Evolutionary conservation across 1,140 invertebrate species (phyloP).

Genomic region (Calosoma granatense): DNA sequence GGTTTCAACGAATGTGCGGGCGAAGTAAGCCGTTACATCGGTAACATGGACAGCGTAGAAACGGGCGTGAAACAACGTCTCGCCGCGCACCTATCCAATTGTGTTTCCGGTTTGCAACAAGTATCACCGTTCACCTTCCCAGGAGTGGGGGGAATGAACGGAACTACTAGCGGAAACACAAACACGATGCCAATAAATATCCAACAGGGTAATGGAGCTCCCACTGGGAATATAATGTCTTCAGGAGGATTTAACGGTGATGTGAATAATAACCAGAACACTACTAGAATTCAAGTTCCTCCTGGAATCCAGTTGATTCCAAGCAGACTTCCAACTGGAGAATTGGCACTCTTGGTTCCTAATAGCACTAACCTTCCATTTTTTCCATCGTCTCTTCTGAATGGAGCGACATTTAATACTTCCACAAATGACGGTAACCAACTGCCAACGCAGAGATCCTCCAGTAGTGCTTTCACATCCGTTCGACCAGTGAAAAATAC

Average conservation of each 20-base stretch:
- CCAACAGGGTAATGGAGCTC: constrained; percentile 3
- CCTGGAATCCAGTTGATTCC: constrained; percentile 52
- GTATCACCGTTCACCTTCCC: constrained; percentile 23
- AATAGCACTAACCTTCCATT: constrained; percentile 28
- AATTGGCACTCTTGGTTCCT: constrained; percentile 51
- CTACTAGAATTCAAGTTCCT: constrained; percentile 28
- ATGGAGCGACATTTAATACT: neutral
- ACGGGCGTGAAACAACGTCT: constrained; percentile 58
- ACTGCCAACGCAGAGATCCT: constrained; percentile 13
- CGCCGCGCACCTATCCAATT: constrained; percentile 49
- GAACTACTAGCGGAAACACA: constrained; percentile 17
- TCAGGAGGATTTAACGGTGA: constrained; percentile 18
- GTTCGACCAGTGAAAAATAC: constrained; percentile 21
- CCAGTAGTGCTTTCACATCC: constrained; percentile 27
- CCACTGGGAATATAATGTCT: constrained; percentile 9
- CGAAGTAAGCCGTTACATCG: constrained; percentile 69
- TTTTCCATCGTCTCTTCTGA: constrained; percentile 18
- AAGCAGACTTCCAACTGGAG: constrained; percentile 49
- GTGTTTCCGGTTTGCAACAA: constrained; percentile 34
- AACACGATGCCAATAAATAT: constrained; percentile 12
- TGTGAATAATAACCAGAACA: constrained; percentile 25
- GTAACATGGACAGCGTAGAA: constrained; percentile 44
- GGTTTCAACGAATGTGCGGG: constrained; percentile 81
- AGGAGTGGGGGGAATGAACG: no score
- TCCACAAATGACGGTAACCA: constrained; percentile 3